Evolutionary conservation across 1,140 invertebrate genomes (phyloP).

Genomic region (Anoplolepis gracilipes): DNA sequence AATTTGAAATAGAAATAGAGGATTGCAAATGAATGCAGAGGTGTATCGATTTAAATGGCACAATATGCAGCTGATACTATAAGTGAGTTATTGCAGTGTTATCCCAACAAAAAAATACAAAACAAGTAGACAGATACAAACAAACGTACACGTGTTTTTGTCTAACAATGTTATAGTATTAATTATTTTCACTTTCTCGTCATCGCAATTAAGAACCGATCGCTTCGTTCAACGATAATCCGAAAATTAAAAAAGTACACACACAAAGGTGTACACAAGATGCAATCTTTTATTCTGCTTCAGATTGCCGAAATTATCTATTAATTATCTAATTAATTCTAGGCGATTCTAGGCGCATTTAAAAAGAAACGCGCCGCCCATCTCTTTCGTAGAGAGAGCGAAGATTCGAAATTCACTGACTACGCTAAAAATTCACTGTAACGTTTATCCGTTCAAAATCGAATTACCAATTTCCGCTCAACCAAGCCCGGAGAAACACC

Average conservation of each 20-base stretch:
- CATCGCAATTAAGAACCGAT: neutral
- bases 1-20: conserved; percentile 25
- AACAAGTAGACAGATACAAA: neutral
- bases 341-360: neutral
- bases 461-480: conserved; percentile 50
- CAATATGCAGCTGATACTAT: conserved; percentile 1
- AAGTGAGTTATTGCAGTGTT: conserved; percentile 43
- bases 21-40: neutral
- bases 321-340: too few relatives aligned
- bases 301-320: neutral
- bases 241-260: neutral
- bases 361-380: neutral
- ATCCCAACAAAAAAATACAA: neutral
- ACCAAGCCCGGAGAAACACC: conserved; percentile 33
- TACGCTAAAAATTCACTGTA: conserved; percentile 25
- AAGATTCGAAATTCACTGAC: conserved; percentile 23
- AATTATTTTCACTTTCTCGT: neutral
- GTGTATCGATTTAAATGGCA: conserved; percentile 45
- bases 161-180: neutral
- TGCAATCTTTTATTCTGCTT: neutral
- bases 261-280: neutral
- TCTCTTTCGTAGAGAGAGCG: neutral
- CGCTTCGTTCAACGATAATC: neutral
- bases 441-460: conserved; percentile 42
- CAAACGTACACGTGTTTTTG: too few relatives aligned